A percentile compares a stretch with the other conserved stretches of the same genome.
Evolutionary conservation across 1,140 invertebrate genomes (phyloP).

Genomic region (Bombus superbus): DNA sequence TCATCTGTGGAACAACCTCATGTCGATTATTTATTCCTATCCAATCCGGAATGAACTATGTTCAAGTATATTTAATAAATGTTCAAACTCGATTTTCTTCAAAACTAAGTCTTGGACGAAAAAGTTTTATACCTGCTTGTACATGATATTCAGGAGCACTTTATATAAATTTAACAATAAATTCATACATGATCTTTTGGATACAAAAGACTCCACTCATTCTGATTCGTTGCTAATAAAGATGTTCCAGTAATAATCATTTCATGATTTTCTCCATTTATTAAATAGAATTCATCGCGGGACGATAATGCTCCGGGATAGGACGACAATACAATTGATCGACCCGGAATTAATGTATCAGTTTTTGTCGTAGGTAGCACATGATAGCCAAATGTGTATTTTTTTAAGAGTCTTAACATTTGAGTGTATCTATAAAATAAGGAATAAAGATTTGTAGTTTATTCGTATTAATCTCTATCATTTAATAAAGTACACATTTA

Average conservation of each 20-base stretch:
- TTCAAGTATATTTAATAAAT: no score
- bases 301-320: slow-evolving; percentile 95
- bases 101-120: no score
- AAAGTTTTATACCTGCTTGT: no score
- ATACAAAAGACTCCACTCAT: slow-evolving; percentile 65
- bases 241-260: slow-evolving; percentile 85
- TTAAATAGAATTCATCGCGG: slow-evolving; percentile 93
- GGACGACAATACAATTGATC: slow-evolving; percentile 87
- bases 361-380: slow-evolving; percentile 76
- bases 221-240: slow-evolving; percentile 74
- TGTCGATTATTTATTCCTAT: no score
- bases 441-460: neutral
- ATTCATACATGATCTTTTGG: slow-evolving; percentile 65
- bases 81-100: no score
- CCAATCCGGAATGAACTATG: no score
- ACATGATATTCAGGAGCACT: no score
- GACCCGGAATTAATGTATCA: slow-evolving; percentile 85
- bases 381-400: slow-evolving; percentile 93
- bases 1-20: no score
- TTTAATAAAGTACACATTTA: neutral
- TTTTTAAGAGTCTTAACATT: slow-evolving; percentile 95
- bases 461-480: neutral
- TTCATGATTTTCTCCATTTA: slow-evolving; percentile 83
- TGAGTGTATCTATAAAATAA: slow-evolving; percentile 86
- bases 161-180: neutral